Evolutionary conservation across 2,888 invertebrate genomes (phyloP).

Genomic region (Cyaniris semiargus): DNA sequence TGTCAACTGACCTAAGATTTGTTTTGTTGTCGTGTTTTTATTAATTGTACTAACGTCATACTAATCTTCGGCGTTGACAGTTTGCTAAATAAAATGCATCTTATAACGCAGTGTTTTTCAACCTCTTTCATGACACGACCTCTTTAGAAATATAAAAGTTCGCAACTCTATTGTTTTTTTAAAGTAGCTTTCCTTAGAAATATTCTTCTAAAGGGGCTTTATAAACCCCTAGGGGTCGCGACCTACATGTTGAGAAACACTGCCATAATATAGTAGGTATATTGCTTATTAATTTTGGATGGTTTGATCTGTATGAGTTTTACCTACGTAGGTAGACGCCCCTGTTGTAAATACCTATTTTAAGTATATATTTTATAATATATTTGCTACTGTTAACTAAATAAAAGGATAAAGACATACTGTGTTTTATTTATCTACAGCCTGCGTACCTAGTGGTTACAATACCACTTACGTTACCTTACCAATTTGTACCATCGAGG

Average conservation of each 20-base stretch:
- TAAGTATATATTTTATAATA: conserved; percentile 73
- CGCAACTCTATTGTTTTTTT: background rate
- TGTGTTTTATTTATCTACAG: conserved; percentile 32
- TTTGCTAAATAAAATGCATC: conserved; percentile 47
- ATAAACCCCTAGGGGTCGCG: background rate
- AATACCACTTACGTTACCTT: too few species aligned
- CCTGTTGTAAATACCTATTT: conserved; percentile 76
- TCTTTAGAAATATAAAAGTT: background rate
- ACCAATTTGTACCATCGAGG: too few species aligned
- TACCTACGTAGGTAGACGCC: conserved; percentile 79
- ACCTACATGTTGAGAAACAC: background rate
- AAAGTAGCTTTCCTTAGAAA: background rate
- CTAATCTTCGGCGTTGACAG: conserved; percentile 42
- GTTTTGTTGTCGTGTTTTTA: conserved; percentile 46
- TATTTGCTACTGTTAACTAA: conserved; percentile 77
- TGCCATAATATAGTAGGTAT: conserved; percentile 47
- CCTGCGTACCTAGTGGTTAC: too few species aligned
- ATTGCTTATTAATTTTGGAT: conserved; percentile 73
- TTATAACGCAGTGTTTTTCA: conserved; percentile 46
- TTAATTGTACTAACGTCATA: conserved; percentile 48
- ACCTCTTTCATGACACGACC: background rate
- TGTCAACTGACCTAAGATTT: conserved; percentile 46
- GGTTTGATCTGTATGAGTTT: conserved; percentile 72
- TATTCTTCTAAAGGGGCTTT: background rate
- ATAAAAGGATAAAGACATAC: conserved; percentile 57